Evolutionary conservation across 2,888 invertebrate genomes (phyloP).

Genomic region (Clanis bilineata): DNA sequence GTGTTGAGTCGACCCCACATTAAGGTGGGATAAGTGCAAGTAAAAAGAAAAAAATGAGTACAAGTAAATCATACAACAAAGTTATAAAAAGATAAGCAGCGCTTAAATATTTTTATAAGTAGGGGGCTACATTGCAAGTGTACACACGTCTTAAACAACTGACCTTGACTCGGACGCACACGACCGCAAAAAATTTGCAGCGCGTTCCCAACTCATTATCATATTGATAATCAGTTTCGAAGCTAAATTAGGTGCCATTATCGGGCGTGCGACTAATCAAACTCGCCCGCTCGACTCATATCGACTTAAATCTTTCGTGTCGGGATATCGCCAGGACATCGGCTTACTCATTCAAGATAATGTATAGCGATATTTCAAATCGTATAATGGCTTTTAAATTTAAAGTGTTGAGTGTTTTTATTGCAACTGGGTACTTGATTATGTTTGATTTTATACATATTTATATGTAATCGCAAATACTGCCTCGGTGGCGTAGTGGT

Average conservation of each 20-base stretch:
- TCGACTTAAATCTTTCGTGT: not conserved
- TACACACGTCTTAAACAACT: conserved; percentile 28
- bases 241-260: conserved; percentile 9
- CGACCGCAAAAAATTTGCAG: conserved; percentile 36
- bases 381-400: not conserved
- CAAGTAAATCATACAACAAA: too few species aligned
- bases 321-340: not conserved
- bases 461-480: too few species aligned
- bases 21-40: too few species aligned
- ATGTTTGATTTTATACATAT: too few species aligned
- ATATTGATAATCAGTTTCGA: conserved; percentile 15
- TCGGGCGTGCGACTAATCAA: not conserved
- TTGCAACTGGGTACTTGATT: too few species aligned
- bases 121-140: not conserved
- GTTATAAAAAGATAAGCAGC: too few species aligned
- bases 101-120: not conserved
- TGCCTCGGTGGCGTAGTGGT: too few species aligned
- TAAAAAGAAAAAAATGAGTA: too few species aligned
- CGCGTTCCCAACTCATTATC: conserved; percentile 26
- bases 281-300: not conserved
- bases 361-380: not conserved
- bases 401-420: too few species aligned
- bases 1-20: too few species aligned
- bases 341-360: not conserved
- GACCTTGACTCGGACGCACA: conserved; percentile 56